Percentiles rank a stretch among this genome's conserved stretches.
Evolutionary conservation across 2,113 vertebrate species (phyloP).

Genomic region (Calidris pugnax): DNA sequence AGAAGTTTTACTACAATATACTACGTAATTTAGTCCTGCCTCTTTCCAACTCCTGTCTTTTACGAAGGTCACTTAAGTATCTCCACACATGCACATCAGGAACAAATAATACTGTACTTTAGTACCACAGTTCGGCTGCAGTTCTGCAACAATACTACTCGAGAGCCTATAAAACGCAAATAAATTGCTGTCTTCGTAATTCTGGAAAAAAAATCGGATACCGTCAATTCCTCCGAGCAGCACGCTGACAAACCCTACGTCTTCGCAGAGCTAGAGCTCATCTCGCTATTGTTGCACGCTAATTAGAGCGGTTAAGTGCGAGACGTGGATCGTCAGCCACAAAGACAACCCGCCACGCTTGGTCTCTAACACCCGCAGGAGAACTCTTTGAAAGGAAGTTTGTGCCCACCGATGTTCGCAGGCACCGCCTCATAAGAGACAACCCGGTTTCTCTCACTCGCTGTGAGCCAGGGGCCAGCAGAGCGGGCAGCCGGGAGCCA

Average conservation of each 20-base stretch:
- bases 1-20: neutral
- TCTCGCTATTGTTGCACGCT: neutral
- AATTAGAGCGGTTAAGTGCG: neutral
- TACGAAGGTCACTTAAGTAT: neutral
- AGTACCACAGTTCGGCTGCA: neutral
- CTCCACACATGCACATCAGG: neutral
- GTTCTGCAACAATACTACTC: neutral
- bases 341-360: neutral
- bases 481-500: neutral
- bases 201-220: neutral
- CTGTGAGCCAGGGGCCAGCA: neutral
- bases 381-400: neutral
- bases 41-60: neutral
- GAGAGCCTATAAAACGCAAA: neutral
- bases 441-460: neutral
- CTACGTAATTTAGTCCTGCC: neutral
- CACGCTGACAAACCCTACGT: neutral
- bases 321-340: neutral
- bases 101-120: neutral
- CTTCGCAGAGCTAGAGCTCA: neutral
- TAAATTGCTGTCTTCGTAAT: neutral
- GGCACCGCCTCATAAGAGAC: rapidly evolving
- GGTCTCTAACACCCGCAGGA: neutral
- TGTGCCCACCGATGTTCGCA: neutral
- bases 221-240: neutral